phyloP scores from a whole-genome alignment of 2,888 invertebrate genomes.

The Caenorhabditis virilis region DNA sequence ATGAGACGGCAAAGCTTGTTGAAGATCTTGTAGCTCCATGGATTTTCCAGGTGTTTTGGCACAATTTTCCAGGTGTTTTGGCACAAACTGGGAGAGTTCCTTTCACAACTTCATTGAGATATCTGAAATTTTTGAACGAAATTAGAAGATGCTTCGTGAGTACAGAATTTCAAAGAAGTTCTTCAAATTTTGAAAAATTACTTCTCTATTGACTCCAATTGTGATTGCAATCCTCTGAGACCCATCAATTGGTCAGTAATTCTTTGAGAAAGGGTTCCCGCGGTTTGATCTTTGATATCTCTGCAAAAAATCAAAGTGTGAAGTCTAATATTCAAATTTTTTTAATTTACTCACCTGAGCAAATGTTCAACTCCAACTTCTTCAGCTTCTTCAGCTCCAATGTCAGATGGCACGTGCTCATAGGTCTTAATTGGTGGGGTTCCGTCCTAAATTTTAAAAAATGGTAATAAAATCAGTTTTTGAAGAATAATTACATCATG shows the following conservation, averaged over 20 bases:
- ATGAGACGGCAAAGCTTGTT: conserved; percentile 3
- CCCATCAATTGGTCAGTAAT: conserved; percentile 95
- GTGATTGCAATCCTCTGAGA: conserved; percentile 88
- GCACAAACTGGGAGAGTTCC: conserved; percentile 88
- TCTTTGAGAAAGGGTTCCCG: conserved; percentile 93
- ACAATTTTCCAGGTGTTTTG: too few relatives aligned
- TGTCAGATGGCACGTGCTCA: conserved; percentile 98
- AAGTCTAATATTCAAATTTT: too few relatives aligned
- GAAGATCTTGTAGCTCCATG: conserved; percentile 12
- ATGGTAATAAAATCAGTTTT: neutral
- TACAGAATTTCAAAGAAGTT: too few relatives aligned
- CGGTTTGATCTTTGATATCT: conserved; percentile 82
- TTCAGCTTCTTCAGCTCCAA: conserved; percentile 99
- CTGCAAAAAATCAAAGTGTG: too few relatives aligned
- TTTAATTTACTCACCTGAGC: conserved; percentile 79
- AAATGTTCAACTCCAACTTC: conserved; percentile 99
- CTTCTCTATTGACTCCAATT: conserved; percentile 82
- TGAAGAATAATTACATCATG: conserved; percentile 92
- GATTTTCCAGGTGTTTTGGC: conserved; percentile 6
- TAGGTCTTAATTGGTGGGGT: conserved; percentile 98
- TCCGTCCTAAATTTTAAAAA: conserved; percentile 79
- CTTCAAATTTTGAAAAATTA: neutral
- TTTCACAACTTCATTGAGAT: conserved; percentile 77
- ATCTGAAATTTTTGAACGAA: too few relatives aligned
- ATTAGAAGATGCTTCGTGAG: too few relatives aligned